Evolutionary conservation across 2,797 vertebrate species (phyloP).

Genomic region (Loris lydekkerianus): DNA sequence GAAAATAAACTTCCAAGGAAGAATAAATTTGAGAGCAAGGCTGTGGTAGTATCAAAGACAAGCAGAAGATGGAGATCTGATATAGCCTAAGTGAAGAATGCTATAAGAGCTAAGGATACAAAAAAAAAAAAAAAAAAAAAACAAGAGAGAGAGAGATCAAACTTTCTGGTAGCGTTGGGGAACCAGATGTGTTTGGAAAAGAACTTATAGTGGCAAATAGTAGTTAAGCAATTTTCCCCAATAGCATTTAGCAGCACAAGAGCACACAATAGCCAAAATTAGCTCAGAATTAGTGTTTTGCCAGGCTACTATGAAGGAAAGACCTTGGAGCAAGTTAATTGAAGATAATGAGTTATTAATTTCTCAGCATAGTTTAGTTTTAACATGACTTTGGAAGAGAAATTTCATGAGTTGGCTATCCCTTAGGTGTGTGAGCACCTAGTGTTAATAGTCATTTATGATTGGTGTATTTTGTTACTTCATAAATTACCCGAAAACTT

Average conservation of each 20-base stretch:
- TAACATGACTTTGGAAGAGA: conserved; percentile 24
- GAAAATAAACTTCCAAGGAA: not conserved
- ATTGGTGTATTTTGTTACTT: not conserved
- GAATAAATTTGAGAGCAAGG: not conserved
- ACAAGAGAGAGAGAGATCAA: not conserved
- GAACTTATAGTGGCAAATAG: not conserved
- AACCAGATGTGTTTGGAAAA: not conserved
- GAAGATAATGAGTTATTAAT: not conserved
- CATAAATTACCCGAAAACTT: conserved; percentile 21
- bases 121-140: not conserved
- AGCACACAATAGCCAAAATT: not conserved
- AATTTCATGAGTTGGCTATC: not conserved
- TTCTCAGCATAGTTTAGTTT: not conserved
- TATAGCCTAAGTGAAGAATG: not conserved
- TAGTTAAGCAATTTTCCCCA: not conserved
- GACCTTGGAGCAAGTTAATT: not conserved
- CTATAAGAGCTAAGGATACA: not conserved
- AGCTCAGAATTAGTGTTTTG: not conserved
- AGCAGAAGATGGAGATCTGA: not conserved
- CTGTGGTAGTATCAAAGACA: not conserved
- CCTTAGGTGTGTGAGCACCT: not conserved
- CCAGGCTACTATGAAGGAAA: not conserved
- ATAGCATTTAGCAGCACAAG: not conserved
- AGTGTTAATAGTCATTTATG: conserved; percentile 2
- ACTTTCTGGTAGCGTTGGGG: not conserved